Percentiles rank a stretch among this genome's conserved stretches.
phyloP scores from a whole-genome alignment of 2,888 invertebrate species.

The Microchrysa polita region DNA sequence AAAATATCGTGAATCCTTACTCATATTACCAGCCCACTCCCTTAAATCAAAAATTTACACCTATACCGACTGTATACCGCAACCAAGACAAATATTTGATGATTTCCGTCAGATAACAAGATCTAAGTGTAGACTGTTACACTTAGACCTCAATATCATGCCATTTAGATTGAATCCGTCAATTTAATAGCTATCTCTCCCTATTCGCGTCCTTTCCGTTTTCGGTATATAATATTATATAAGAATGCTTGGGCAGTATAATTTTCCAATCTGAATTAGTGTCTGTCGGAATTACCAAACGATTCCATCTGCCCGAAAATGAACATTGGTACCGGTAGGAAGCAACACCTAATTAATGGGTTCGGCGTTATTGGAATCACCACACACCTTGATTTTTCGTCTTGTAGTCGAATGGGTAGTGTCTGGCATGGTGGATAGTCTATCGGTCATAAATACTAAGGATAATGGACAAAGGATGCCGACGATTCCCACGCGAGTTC shows the following conservation, averaged over 20 bases:
- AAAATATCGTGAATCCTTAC: no score
- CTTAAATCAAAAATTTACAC: neutral
- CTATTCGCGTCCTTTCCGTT: neutral
- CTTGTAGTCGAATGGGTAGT: no score
- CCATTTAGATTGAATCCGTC: slow-evolving; percentile 31
- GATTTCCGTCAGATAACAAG: slow-evolving; percentile 48
- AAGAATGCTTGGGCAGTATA: neutral
- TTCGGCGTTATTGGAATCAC: slow-evolving; percentile 30
- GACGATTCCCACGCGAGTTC: slow-evolving; percentile 44
- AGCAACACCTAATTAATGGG: slow-evolving; percentile 45
- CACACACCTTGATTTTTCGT: slow-evolving; percentile 44
- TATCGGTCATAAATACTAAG: slow-evolving; percentile 47
- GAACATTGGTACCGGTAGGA: slow-evolving; percentile 21
- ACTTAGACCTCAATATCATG: slow-evolving; percentile 34
- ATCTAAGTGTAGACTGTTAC: slow-evolving; percentile 47
- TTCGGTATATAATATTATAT: neutral
- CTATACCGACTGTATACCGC: neutral
- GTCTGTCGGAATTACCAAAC: slow-evolving; percentile 4
- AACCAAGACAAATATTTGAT: slow-evolving; percentile 50
- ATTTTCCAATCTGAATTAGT: slow-evolving; percentile 21
- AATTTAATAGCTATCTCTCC: slow-evolving; percentile 21
- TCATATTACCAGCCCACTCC: neutral
- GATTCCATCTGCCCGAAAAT: slow-evolving; percentile 32
- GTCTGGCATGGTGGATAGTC: slow-evolving; percentile 16
- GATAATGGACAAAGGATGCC: slow-evolving; percentile 50